Evolutionary conservation across 2,888 invertebrate species (phyloP).

Genomic region (Diogma glabrata): DNA sequence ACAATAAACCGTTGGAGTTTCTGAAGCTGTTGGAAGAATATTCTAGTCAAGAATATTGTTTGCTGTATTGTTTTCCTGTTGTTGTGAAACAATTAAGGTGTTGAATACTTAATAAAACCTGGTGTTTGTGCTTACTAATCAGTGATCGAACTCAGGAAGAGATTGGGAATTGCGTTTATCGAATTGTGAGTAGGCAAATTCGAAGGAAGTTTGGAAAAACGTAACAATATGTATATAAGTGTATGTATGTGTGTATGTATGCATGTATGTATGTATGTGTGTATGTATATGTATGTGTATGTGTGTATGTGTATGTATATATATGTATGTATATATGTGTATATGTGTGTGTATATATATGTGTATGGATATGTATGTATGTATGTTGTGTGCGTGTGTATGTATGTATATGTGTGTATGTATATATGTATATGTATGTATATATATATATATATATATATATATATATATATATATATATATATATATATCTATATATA

Average conservation of each 20-base stretch:
- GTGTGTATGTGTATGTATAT: not conserved
- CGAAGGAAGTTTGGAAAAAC: not conserved
- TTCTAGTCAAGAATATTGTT: no score
- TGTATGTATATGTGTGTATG: not conserved
- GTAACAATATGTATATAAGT: not conserved
- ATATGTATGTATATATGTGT: not conserved
- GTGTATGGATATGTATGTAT: not conserved
- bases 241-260: not conserved
- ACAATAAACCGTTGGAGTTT: no score
- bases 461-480: constrained; percentile 1
- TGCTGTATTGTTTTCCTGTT: no score
- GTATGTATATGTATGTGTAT: not conserved
- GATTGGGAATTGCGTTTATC: no score
- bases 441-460: constrained; percentile 3
- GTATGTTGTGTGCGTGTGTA: not conserved
- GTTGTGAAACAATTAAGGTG: no score
- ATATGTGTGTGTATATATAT: not conserved
- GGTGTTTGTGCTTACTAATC: no score
- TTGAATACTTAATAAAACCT: no score
- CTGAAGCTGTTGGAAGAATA: no score
- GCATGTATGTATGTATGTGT: not conserved
- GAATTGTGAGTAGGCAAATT: no score
- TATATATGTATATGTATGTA: not conserved
- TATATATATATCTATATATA: not conserved
- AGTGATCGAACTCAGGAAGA: no score